Base-by-base conservation (phyloP, 2,113 vertebrate species). In the Junco hyemalis region DNA sequence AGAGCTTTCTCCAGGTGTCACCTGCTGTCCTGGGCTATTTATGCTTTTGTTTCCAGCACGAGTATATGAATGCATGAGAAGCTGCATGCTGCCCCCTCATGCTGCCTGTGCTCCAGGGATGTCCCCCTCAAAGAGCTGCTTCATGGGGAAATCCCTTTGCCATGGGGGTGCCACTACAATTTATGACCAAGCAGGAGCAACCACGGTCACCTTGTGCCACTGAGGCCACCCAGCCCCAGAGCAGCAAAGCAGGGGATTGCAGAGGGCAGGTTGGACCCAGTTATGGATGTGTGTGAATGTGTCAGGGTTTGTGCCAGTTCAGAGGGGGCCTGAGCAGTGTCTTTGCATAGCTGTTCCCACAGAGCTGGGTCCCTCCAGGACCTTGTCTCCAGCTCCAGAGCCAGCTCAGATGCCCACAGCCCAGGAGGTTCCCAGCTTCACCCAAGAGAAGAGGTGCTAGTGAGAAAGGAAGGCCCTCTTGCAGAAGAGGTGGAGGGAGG, bases 291-390 rank as follows among this genome's bases (percentile, higher is more conserved):
- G 38, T 59, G 71, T 6, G 31, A 90, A 83, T 3, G 2, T 16
- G 44, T 17, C 78, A 89, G 45, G 59, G 26, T 70, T 80, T 83
- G 79, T 88, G 87, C 87, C 92, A 33, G 0, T 59, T 53, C 36
- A 42, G 38, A 94, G 36, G 56, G 28, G 93, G 85, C 68, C 85
- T 42, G 1, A 95, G 85, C 81, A 63, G 56, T 25, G 66, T 50
- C 90, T 71, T 90, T 92, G 85, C 80, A 90, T n/a, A 93, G 94
- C 95, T 60, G 65, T 65, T 78, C 85, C 82, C 72, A 88, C 51
- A 74, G 68, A 95, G 64, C 79, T 2, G 1, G 51, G 40, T 82
- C 73, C 60, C 73, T 60, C 42, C 24, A 11, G 33, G 82, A 70
- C 65, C 28, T 29, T 38, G 11, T 25, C 45, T 66, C 56, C 17